Base-by-base conservation (phyloP, 2,797 vertebrate species). In the Enteromius mattozi region DNA sequence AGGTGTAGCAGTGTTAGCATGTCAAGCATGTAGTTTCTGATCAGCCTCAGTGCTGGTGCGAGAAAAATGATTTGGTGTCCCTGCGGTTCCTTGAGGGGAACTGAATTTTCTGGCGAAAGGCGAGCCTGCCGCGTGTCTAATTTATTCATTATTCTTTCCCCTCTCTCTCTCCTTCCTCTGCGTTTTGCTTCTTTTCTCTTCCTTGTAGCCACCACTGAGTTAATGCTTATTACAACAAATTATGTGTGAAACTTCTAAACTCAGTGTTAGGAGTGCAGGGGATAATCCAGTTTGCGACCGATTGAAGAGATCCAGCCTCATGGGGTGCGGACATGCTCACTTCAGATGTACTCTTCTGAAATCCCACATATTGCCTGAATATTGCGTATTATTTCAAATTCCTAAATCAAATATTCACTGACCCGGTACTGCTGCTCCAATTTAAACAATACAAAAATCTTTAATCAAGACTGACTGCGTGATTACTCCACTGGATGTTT, bases 131-230 rank as follows among this genome's bases (percentile, higher is more conserved):
- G 94, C 92, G 88, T 95, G 89, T 92, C 92, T 96, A 95, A 96
- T 97, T 95, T 96, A 96, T 96, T 96, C 95, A 96, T 96, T 95
- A 95, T 93, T 91, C 92, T 93, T 85, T 89, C 91, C 91, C 94
- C 94, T 90, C 92, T 94, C 93, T 90, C 86, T 85, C 87, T 85
- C 81, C 88, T 89, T 93, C 91, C 94, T 94, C 89, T 93, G 92
- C 94, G 89, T 91, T 92, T 91, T 91, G 85, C 91, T 87, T 81
- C 74, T 87, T 81, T 85, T 92, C 91, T 65, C 74, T 81, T 75
- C 72, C 80, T 71, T 90, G 84, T 88, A 92, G 87, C 87, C 88
- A 83, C 91, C 92, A 92, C 92, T 93, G 92, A 93, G 91, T 93
- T 93, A 92, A 95, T 91, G 91, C 92, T 94, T 94, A 93, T 95